Conservation (phyloP, 2,797 vertebrate genomes). For the Sebastes cheni region DNA sequence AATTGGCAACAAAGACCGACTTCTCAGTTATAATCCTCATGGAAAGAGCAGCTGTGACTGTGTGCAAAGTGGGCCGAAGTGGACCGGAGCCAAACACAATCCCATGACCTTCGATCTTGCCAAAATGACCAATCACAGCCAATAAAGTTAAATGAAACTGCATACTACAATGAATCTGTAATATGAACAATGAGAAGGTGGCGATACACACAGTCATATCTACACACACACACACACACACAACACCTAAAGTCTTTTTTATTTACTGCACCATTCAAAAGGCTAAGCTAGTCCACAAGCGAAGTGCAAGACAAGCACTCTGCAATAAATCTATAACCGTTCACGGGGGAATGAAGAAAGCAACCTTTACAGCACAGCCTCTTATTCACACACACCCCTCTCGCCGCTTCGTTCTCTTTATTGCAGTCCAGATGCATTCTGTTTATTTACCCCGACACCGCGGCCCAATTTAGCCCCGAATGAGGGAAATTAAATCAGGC, state of each 20-base stretch:
- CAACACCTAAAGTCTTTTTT: slow-evolving; percentile 34
- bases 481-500: slow-evolving; percentile 73
- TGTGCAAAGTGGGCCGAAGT: background rate
- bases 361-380: slow-evolving; percentile 40
- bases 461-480: slow-evolving; percentile 64
- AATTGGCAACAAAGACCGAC: slow-evolving; percentile 14
- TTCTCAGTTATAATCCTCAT: background rate
- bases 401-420: slow-evolving; percentile 37
- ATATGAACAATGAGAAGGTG: background rate
- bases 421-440: slow-evolving; percentile 55
- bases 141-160: slow-evolving; percentile 14
- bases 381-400: slow-evolving; percentile 45
- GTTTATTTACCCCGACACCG: slow-evolving; percentile 68
- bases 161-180: background rate
- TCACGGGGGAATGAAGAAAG: slow-evolving; percentile 45
- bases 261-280: slow-evolving; percentile 51
- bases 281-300: slow-evolving; percentile 31
- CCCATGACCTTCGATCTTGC: background rate
- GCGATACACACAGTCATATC: background rate
- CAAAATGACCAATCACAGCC: slow-evolving; percentile 6
- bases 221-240: background rate
- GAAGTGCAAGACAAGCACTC: slow-evolving; percentile 50
- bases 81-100: background rate
- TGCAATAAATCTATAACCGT: slow-evolving; percentile 53
- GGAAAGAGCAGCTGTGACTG: slow-evolving; percentile 15